Conservation (phyloP, 1,140 invertebrate genomes). For the Plectus sambesii region DNA sequence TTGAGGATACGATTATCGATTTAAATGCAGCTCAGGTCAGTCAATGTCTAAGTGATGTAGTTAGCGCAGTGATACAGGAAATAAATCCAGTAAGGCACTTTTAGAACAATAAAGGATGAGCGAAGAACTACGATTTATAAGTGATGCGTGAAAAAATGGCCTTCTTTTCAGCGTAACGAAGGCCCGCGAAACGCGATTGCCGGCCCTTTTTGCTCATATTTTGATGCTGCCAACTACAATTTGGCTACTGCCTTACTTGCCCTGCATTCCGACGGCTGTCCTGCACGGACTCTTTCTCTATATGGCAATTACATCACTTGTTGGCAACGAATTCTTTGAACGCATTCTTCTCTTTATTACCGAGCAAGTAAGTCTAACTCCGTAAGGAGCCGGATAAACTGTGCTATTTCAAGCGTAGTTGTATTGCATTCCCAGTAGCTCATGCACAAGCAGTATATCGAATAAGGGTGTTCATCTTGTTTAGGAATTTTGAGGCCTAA, state of each 20-base stretch:
- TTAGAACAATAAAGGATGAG: not conserved
- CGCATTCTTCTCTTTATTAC: slow-evolving; percentile 48
- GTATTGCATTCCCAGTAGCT: too few species aligned
- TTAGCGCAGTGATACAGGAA: too few species aligned
- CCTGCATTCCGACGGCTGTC: slow-evolving; percentile 48
- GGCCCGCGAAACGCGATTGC: slow-evolving; percentile 49
- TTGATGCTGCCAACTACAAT: slow-evolving; percentile 48
- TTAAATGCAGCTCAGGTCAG: too few species aligned
- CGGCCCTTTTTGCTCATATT: slow-evolving; percentile 47
- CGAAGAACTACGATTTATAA: slow-evolving; percentile 3
- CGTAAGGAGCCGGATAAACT: too few species aligned
- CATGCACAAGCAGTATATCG: too few species aligned
- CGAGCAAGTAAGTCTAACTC: too few species aligned
- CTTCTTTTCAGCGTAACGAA: slow-evolving; percentile 46
- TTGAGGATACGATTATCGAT: too few species aligned
- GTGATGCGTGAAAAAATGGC: not conserved
- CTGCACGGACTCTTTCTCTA: slow-evolving; percentile 50
- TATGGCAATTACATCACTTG: slow-evolving; percentile 47
- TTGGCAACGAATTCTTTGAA: slow-evolving; percentile 50
- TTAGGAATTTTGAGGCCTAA: too few species aligned
- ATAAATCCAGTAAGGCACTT: too few species aligned
- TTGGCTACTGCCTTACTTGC: slow-evolving; percentile 46
- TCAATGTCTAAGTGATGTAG: too few species aligned
- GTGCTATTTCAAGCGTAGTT: too few species aligned
- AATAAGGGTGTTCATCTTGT: not conserved